Percentiles rank a stretch among this genome's conserved stretches.
These are phyloP conservation scores for Sebastes schlegelii DNA, from an alignment of 2,113 vertebrate species.

Conservation along the genomic window DNA sequence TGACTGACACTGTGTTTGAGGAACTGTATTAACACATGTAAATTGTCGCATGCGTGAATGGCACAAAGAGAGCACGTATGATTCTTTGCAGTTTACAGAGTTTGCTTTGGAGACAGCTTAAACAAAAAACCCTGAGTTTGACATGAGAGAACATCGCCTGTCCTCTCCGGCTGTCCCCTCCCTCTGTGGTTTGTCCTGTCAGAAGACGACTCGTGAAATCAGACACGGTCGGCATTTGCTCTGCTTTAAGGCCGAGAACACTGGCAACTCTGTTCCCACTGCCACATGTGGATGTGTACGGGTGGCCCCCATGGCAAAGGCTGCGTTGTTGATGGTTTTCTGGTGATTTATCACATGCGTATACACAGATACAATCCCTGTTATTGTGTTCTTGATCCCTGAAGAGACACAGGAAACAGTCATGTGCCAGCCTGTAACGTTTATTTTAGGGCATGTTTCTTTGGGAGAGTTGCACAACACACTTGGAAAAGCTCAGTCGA, in stretches of 20 bases:
- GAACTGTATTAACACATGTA: constrained; percentile 18
- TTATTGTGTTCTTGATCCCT: constrained; percentile 39
- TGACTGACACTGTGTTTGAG: constrained; percentile 34
- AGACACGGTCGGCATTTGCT: constrained; percentile 19
- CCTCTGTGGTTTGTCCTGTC: not conserved
- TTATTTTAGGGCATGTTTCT: constrained; percentile 7
- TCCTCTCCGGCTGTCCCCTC: not conserved
- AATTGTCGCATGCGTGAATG: not conserved
- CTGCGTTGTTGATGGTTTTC: constrained; percentile 20
- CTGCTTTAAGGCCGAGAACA: constrained; percentile 34
- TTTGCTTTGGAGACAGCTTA: constrained; percentile 19
- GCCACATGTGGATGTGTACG: constrained; percentile 40
- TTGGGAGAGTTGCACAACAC: not conserved
- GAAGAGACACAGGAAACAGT: constrained; percentile 33
- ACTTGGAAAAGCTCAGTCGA: not conserved
- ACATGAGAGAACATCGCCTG: not conserved
- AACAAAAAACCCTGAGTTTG: constrained; percentile 41
- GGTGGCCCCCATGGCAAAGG: constrained; percentile 39
- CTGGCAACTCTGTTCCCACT: constrained; percentile 43
- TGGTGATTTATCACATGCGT: constrained; percentile 18
- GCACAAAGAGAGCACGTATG: not conserved
- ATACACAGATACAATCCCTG: constrained; percentile 29
- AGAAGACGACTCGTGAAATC: constrained; percentile 10
- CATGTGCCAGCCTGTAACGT: constrained; percentile 50
- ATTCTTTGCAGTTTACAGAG: not conserved